Percentiles rank a stretch among this genome's conserved stretches.
Conservation (phyloP, 2,113 vertebrate genomes). For the Channa argus region DNA sequence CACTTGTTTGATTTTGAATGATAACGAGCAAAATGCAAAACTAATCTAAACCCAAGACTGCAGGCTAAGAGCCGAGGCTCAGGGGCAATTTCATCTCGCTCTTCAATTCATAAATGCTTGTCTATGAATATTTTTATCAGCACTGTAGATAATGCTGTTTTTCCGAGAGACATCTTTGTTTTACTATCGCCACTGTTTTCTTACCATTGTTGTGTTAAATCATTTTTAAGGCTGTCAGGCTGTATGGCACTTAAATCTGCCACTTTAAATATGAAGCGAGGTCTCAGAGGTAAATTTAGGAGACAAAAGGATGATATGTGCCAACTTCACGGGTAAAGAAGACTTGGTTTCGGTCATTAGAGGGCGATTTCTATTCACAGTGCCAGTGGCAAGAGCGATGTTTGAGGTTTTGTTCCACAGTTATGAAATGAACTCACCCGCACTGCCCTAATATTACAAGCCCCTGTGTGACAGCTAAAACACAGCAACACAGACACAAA, state of each 20-base stretch:
- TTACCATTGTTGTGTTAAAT: background rate
- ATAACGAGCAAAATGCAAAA: conserved; percentile 59
- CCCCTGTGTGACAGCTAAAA: conserved; percentile 2
- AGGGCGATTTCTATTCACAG: conserved; percentile 28
- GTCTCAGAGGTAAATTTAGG: background rate
- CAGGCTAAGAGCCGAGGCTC: conserved; percentile 28
- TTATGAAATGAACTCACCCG: conserved; percentile 38
- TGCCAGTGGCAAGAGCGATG: conserved; percentile 14
- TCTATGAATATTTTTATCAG: conserved; percentile 37
- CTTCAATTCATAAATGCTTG: conserved; percentile 11
- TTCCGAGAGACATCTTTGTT: background rate
- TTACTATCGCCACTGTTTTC: conserved; percentile 16
- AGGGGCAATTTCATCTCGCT: conserved; percentile 51
- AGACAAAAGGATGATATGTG: conserved; percentile 4
- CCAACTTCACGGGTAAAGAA: conserved; percentile 13
- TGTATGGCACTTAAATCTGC: conserved; percentile 10
- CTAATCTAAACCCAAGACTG: conserved; percentile 32
- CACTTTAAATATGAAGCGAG: background rate
- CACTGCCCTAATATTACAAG: conserved; percentile 38
- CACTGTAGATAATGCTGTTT: conserved; percentile 10
- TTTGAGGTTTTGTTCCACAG: conserved; percentile 38
- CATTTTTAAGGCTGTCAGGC: background rate
- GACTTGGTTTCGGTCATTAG: conserved; percentile 1
- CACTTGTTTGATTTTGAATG: conserved; percentile 53
- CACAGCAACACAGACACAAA: conserved; percentile 1